Conservation (phyloP, 2,797 vertebrate genomes). For the Phataginus tricuspis region DNA sequence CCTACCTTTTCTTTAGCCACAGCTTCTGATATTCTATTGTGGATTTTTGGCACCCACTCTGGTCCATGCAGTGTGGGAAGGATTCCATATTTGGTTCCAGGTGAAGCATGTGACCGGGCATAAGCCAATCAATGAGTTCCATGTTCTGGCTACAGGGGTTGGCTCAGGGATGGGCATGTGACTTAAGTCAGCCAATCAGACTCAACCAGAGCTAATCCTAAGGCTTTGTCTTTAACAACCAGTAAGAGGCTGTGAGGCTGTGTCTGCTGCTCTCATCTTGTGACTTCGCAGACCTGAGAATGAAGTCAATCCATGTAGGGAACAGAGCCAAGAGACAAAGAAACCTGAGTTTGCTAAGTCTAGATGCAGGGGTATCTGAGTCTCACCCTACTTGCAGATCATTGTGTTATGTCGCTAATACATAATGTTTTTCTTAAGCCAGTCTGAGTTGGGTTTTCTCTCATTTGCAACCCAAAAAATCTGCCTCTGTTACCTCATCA, state of each 20-base stretch:
- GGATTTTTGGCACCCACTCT: neutral
- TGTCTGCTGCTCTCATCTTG: neutral
- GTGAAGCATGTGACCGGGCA: neutral
- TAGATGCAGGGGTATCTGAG: neutral
- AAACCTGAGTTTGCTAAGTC: neutral
- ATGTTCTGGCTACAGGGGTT: neutral
- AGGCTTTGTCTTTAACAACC: neutral
- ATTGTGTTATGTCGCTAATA: neutral
- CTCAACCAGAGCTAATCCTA: neutral
- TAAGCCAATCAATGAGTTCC: neutral
- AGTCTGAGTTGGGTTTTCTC: neutral
- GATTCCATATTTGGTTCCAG: neutral
- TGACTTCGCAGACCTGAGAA: neutral
- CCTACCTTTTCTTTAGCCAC: neutral
- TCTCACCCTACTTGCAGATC: neutral
- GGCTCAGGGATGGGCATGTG: neutral
- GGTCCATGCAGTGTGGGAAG: neutral
- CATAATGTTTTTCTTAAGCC: neutral
- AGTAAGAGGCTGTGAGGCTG: neutral
- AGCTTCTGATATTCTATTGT: neutral
- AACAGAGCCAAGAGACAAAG: neutral
- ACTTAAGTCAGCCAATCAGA: neutral
- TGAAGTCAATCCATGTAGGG: neutral
- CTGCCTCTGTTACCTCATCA: neutral
- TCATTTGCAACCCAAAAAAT: neutral